Conservation (phyloP, 2,888 invertebrate species). For the Sarcophaga subvicina region DNA sequence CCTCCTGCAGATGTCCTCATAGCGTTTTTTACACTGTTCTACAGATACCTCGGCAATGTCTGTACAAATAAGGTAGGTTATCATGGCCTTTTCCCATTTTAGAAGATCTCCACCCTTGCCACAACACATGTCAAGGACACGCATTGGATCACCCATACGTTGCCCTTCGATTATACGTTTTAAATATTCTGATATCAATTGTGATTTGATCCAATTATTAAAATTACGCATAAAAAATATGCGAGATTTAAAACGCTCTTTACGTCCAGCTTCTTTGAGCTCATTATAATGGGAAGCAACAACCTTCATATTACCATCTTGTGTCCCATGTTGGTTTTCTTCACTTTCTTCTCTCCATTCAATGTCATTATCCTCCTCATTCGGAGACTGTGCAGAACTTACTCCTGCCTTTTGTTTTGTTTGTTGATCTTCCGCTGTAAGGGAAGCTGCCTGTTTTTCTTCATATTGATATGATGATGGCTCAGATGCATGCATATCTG, state of each 20-base stretch:
- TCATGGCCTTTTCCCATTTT: constrained; percentile 95
- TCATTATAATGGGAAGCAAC: constrained; percentile 98
- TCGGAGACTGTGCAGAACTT: not conserved
- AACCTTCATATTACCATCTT: constrained; percentile 76
- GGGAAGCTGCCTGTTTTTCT: not conserved
- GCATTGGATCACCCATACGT: constrained; percentile 86
- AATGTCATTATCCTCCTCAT: constrained; percentile 41
- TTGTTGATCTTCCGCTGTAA: not conserved
- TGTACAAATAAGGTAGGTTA: constrained; percentile 92
- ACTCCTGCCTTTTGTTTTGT: constrained; percentile 8
- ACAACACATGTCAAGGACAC: constrained; percentile 96
- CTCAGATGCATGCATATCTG: constrained; percentile 36
- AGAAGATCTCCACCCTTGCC: constrained; percentile 99
- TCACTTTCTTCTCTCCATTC: constrained; percentile 44
- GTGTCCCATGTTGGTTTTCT: not conserved
- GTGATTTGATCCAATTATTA: constrained; percentile 99
- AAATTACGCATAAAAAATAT: constrained; percentile 98
- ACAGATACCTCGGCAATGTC: constrained; percentile 97
- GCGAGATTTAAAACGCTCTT: constrained; percentile 91
- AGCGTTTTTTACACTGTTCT: constrained; percentile 93
- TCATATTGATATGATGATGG: not conserved
- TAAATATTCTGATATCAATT: constrained; percentile 93
- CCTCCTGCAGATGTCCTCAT: constrained; percentile 85
- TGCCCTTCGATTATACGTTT: constrained; percentile 86
- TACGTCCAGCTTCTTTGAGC: constrained; percentile 91